These are phyloP conservation scores for Amphimedon queenslandica DNA, from an alignment of 37 sponge, comb jelly and placozoan genomes.

Conservation along the genomic window DNA sequence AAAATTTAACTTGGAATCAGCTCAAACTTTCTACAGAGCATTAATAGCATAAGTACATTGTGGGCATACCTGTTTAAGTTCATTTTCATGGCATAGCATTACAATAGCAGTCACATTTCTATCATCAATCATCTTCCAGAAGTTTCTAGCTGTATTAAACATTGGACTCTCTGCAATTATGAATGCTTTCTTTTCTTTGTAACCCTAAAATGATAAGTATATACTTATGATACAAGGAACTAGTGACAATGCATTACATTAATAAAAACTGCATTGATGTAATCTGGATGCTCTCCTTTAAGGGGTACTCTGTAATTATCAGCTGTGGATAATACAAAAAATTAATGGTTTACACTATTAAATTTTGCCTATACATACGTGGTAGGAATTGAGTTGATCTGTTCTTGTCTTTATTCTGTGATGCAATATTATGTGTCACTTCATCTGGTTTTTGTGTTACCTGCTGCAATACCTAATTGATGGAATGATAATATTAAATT, in stretches of 20 bases:
- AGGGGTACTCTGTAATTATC: neutral
- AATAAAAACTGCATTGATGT: conserved; percentile 27
- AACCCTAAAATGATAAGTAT: conserved; percentile 24
- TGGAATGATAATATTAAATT: neutral
- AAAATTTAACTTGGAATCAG: too few relatives aligned
- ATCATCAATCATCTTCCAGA: conserved; percentile 35
- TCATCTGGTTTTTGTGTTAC: conserved; percentile 8
- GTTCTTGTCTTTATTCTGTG: neutral
- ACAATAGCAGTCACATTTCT: conserved; percentile 2
- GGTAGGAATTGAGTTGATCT: conserved; percentile 27
- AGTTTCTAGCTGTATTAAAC: conserved; percentile 14
- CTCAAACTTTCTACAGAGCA: too few relatives aligned
- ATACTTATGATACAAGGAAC: too few relatives aligned
- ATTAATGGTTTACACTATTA: too few relatives aligned
- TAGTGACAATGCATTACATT: too few relatives aligned
- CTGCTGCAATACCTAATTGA: conserved; percentile 20
- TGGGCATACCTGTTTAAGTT: neutral
- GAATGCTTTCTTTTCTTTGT: conserved; percentile 28
- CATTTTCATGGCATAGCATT: neutral
- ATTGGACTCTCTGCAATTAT: conserved; percentile 21
- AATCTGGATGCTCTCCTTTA: conserved; percentile 9
- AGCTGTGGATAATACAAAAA: neutral
- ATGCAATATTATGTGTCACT: conserved; percentile 1
- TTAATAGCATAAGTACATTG: too few relatives aligned
- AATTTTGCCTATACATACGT: conserved; percentile 14